Conservation (phyloP, 2,113 vertebrate genomes). For the Halcyon senegalensis region DNA sequence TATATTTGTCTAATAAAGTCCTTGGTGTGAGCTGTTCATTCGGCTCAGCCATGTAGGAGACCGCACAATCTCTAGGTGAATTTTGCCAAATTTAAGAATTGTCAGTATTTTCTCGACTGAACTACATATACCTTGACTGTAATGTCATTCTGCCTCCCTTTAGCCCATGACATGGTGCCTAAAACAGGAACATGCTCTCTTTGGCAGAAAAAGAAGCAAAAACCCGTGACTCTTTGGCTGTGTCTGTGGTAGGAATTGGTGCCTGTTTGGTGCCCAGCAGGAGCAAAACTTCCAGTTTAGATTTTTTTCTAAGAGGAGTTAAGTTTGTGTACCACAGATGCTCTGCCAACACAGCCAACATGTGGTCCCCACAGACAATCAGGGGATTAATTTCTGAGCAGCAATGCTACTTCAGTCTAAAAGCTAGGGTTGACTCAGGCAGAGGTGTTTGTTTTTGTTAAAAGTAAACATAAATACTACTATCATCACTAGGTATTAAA, state of each 20-base stretch:
- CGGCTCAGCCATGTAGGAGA: fast-evolving
- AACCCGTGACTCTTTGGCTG: neutral
- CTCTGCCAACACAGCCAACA: neutral
- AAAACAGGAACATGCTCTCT: neutral
- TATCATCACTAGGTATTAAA: neutral
- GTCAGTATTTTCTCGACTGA: neutral
- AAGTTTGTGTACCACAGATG: neutral
- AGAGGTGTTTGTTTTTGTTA: neutral
- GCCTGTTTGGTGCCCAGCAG: neutral
- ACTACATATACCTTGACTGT: neutral
- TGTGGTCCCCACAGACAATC: neutral
- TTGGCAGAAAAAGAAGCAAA: neutral
- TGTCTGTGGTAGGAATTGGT: neutral
- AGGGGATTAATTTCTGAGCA: neutral
- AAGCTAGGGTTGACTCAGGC: neutral
- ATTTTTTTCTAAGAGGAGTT: neutral
- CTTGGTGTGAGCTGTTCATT: neutral
- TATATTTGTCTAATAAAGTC: neutral
- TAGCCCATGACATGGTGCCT: neutral
- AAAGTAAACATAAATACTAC: neutral
- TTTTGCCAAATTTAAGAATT: neutral
- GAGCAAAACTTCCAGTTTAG: neutral
- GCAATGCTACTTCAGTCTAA: neutral
- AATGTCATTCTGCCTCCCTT: neutral
- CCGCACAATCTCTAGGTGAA: neutral